phyloP scores from a whole-genome alignment of 1,140 invertebrate species.

The Drosophila bocki region DNA sequence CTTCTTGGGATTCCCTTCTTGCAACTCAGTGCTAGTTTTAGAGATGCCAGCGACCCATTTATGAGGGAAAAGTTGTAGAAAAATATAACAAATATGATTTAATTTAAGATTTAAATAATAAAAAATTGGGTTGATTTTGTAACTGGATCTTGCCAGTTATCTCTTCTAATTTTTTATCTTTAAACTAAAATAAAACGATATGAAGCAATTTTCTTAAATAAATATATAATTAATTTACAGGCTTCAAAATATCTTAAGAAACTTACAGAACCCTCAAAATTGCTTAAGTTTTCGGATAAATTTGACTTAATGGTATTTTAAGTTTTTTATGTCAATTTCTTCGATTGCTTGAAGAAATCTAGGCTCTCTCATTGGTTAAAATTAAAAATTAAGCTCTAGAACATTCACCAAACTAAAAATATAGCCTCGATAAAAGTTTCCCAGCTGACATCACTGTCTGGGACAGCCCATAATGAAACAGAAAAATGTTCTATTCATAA shows the following conservation, averaged over 20 bases:
- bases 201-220: no score
- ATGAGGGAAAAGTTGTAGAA: neutral
- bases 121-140: no score
- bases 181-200: no score
- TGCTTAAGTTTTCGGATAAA: no score
- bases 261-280: no score
- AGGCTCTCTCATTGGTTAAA: neutral
- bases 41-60: neutral
- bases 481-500: conserved; percentile 66
- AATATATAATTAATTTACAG: no score
- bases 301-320: no score
- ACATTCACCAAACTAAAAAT: neutral
- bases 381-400: neutral
- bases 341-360: neutral
- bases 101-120: neutral
- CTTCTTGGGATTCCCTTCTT: neutral
- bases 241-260: no score
- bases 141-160: no score
- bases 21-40: conserved; percentile 4
- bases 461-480: conserved; percentile 42
- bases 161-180: no score
- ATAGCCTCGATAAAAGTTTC: neutral
- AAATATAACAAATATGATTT: neutral
- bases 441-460: conserved; percentile 15
- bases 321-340: no score